Conservation (phyloP, 1,140 invertebrate species). For the Diabrotica undecimpunctata region DNA sequence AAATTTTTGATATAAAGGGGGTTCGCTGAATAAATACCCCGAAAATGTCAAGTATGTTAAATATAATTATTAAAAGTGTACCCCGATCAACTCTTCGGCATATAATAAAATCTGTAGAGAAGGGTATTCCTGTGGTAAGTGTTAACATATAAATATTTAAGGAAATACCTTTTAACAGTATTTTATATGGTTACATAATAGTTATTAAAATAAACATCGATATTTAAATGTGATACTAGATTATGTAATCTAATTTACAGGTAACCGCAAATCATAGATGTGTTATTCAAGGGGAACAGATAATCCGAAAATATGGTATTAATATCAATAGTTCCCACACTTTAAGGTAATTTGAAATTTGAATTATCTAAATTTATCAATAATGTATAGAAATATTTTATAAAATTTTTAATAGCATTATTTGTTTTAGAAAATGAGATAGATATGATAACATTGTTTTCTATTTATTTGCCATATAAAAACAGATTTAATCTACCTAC, state of each 20-base stretch:
- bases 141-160: background rate
- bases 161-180: too few relatives aligned
- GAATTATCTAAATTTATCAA: slow-evolving; percentile 1
- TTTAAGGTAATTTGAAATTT: slow-evolving; percentile 20
- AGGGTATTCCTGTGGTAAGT: slow-evolving; percentile 42
- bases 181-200: too few relatives aligned
- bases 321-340: slow-evolving; percentile 13
- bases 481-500: too few relatives aligned
- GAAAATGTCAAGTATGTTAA: slow-evolving; percentile 44
- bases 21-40: background rate
- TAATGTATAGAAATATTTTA: background rate
- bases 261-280: slow-evolving; percentile 9
- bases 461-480: too few relatives aligned
- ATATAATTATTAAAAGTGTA: slow-evolving; percentile 40
- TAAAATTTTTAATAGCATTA: too few relatives aligned
- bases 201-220: too few relatives aligned
- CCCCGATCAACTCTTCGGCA: slow-evolving; percentile 39
- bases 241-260: slow-evolving; percentile 35
- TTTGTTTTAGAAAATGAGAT: too few relatives aligned
- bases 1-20: background rate
- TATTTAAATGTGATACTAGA: background rate
- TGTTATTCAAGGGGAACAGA: slow-evolving; percentile 20
- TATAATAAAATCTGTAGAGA: slow-evolving; percentile 42
- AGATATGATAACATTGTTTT: too few relatives aligned
- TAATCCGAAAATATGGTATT: slow-evolving; percentile 24